Conservation (phyloP, 2,888 invertebrate species). For the Spilarctia lutea region DNA sequence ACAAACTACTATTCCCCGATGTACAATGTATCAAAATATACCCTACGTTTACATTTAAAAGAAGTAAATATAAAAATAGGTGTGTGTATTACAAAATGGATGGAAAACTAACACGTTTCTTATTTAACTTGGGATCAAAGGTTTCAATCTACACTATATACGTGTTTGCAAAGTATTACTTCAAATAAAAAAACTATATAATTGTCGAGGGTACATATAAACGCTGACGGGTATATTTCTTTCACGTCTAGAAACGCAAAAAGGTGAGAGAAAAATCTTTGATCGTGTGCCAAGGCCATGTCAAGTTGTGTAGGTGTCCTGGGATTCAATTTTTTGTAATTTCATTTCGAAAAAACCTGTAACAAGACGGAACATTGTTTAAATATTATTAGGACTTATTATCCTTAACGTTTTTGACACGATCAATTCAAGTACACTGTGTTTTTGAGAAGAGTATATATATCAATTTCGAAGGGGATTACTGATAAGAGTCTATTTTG, state of each 20-base stretch:
- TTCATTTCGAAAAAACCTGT: background rate
- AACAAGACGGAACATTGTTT: background rate
- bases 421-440: background rate
- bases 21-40: background rate
- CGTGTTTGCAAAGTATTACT: background rate
- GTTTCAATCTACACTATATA: background rate
- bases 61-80: background rate
- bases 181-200: background rate
- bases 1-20: background rate
- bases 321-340: background rate
- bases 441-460: background rate
- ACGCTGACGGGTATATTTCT: slow-evolving; percentile 5
- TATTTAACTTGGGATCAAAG: background rate
- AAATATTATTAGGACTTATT: background rate
- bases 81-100: background rate
- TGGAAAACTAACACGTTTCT: background rate
- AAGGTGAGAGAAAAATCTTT: background rate
- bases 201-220: background rate
- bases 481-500: background rate
- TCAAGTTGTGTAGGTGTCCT: background rate
- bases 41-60: background rate
- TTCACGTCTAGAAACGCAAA: background rate
- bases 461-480: background rate
- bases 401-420: background rate
- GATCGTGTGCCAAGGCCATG: slow-evolving; percentile 6